Evolutionary conservation across 2,888 invertebrate genomes (phyloP).

Genomic region (Orthosia incerta): DNA sequence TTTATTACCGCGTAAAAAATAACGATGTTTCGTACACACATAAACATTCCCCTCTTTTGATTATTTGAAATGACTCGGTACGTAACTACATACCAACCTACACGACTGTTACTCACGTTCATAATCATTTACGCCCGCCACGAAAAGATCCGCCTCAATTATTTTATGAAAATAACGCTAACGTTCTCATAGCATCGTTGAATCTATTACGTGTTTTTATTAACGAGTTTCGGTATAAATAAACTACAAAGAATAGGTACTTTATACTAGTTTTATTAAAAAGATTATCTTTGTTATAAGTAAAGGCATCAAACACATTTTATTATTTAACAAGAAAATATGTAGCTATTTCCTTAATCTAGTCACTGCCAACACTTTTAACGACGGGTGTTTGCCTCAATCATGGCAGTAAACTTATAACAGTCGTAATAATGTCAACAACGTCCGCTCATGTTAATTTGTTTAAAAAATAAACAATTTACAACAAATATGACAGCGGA

Average conservation of each 20-base stretch:
- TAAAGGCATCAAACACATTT: neutral
- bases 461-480: constrained; percentile 70
- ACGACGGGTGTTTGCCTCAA: constrained; percentile 30
- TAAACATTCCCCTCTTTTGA: constrained; percentile 69
- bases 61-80: constrained; percentile 67
- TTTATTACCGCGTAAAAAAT: constrained; percentile 72
- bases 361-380: constrained; percentile 27
- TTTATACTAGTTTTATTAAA: constrained; percentile 7
- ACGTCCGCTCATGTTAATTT: constrained; percentile 64
- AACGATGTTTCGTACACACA: constrained; percentile 70
- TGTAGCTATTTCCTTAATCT: constrained; percentile 18
- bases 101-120: constrained; percentile 61
- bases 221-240: constrained; percentile 21
- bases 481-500: constrained; percentile 66
- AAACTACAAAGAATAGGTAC: constrained; percentile 16
- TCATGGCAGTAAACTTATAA: constrained; percentile 37
- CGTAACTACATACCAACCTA: constrained; percentile 54
- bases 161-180: constrained; percentile 62
- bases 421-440: constrained; percentile 54
- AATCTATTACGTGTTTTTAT: constrained; percentile 38
- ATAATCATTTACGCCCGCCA: constrained; percentile 62
- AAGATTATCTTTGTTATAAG: neutral
- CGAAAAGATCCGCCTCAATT: constrained; percentile 57
- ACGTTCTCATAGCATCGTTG: constrained; percentile 42
- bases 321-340: neutral